Conservation (phyloP, 2,113 vertebrate species). For the Xyrauchen texanus region DNA sequence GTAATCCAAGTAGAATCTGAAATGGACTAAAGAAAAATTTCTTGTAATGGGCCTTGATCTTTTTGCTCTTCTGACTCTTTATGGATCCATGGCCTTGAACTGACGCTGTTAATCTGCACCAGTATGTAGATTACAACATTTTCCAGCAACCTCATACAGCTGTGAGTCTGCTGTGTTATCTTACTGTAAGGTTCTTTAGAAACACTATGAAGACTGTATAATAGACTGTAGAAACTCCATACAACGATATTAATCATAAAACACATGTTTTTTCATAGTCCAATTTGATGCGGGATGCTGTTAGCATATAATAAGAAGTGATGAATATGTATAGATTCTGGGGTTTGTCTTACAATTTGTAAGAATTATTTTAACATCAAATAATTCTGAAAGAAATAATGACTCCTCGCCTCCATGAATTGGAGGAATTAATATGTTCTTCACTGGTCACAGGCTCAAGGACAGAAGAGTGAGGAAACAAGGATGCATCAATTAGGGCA, state of each 20-base stretch:
- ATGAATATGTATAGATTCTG: not conserved
- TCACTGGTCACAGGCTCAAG: too few species aligned
- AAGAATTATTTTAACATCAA: too few species aligned
- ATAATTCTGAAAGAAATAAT: too few species aligned
- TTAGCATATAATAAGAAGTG: not conserved
- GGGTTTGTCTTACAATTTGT: not conserved
- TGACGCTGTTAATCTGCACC: constrained; percentile 5
- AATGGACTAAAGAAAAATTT: not conserved
- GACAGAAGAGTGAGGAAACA: too few species aligned
- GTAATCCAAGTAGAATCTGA: too few species aligned
- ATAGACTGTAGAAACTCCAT: not conserved
- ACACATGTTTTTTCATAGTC: too few species aligned
- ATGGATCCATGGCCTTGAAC: constrained; percentile 41
- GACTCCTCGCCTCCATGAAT: too few species aligned
- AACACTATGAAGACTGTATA: not conserved
- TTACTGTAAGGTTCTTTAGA: not conserved
- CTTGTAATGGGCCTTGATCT: constrained; percentile 30
- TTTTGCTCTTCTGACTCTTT: constrained; percentile 17
- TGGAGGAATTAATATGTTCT: too few species aligned
- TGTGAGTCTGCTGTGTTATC: too few species aligned
- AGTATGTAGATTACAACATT: not conserved
- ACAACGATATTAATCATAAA: too few species aligned
- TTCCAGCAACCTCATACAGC: not conserved
- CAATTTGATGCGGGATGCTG: not conserved
- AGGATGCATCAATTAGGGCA: too few species aligned